Base-by-base conservation (phyloP, 2,888 invertebrate species). In the Agonopterix subpropinquella region DNA sequence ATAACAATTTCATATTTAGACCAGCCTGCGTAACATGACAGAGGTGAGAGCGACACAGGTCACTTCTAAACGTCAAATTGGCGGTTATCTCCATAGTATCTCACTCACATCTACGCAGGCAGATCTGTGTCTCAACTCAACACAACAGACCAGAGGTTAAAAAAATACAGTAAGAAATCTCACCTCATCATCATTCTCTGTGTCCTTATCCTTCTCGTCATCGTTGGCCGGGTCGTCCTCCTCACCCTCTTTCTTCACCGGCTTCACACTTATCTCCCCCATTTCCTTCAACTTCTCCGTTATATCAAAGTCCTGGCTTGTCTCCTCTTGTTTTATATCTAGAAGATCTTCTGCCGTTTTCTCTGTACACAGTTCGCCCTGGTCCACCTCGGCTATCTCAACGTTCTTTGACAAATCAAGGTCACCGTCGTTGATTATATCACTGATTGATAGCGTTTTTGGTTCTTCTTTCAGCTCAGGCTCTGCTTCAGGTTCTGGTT, bases 271-370 rank as follows among this genome's bases (percentile, higher is more conserved):
- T 39, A 89, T 86, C 61, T 89, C 88, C 11, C 91, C 91, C 91
- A 92, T 91, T 73, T 92, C 91, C 66, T 91, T 91, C 44, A 91
- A 69, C 67, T 92, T 92, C 57, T 91, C 91, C 47, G 90, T 89
- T 43, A 91, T 90, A 65, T 91, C 91, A 68, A 89, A 90, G 59
- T 92, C 91, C 50, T 85, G 78, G 57, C 80, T 85, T 44, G 63
- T 77, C 35, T 85, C 85, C 44, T 86, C 86, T 53, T 80, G 75
- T 60, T 84, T 81, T n/a, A 85, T 72, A 51, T 73, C 76, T 53
- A 88, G 62, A 45, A 86, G 59, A 5, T 87, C 87, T 41, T 84
- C 86, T 37, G 78, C 69, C 43, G 75, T 68, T 61, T 86, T 87
- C 4, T 82, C 87, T 28, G 83, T 65, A 68, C 88, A 87, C 43